Conservation (phyloP, 2,797 vertebrate genomes). For the Cheirogaleus major region DNA sequence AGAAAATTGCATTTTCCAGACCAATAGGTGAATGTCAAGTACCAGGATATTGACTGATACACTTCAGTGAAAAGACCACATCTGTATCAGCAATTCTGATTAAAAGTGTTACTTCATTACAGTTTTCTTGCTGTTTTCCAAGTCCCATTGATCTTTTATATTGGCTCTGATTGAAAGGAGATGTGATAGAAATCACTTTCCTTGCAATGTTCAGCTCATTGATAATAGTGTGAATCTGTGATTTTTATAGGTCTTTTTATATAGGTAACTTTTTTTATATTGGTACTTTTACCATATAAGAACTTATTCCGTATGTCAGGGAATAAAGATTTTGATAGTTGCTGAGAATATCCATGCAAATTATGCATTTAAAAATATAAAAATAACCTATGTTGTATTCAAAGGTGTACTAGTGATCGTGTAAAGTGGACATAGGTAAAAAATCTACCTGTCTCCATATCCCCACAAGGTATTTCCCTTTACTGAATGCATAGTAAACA, state of each 20-base stretch:
- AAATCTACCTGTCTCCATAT: not conserved
- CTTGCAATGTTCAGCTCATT: not conserved
- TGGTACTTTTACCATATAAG: not conserved
- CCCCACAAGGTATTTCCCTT: not conserved
- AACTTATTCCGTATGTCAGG: not conserved
- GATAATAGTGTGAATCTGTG: not conserved
- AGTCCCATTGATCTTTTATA: not conserved
- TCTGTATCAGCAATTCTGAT: not conserved
- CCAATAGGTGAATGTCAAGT: not conserved
- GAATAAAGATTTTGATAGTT: conserved; percentile 4
- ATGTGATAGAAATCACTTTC: not conserved
- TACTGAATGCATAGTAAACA: not conserved
- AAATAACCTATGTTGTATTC: not conserved
- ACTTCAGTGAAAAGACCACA: not conserved
- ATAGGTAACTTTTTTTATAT: not conserved
- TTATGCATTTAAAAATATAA: not conserved
- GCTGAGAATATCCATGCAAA: not conserved
- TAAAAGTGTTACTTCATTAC: not conserved
- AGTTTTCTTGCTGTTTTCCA: not conserved
- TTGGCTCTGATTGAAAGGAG: not conserved
- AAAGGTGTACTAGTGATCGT: not conserved
- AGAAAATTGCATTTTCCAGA: conserved; percentile 49
- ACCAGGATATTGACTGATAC: not conserved
- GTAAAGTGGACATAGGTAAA: not conserved
- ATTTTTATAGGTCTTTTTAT: not conserved